Base-by-base conservation (phyloP, 2,113 vertebrate genomes). In the Girardinichthys multiradiatus region DNA sequence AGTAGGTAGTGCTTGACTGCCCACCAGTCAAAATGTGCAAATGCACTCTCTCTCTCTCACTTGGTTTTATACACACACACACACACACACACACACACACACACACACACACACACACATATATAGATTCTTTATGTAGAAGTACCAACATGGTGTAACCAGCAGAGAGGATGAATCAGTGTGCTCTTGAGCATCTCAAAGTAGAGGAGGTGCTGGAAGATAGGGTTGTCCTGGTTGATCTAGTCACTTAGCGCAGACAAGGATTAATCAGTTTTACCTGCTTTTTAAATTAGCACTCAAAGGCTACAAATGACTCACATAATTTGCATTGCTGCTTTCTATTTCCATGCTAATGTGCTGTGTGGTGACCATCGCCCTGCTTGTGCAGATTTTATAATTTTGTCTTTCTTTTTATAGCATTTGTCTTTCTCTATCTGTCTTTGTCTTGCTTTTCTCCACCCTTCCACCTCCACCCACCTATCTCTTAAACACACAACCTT, bases 301-400 rank as follows among this genome's bases (percentile, higher is more conserved):
- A 61, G 69, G 64, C 37, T 64, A 64, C 76, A 85, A 83, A 82
- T 90, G 87, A 91, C 72, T 88, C 0, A 2, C 80, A 72, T 79
- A 71, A 77, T 89, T 85, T 86, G 66, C 74, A 79, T 77, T 51
- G 10, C 48, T 72, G 70, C 76, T 81, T 72, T 74, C 64, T 77
- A 80, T 90, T 84, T 85, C 76, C 59, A 75, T 82, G 76, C 70
- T 87, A 82, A 88, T 88, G 69, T 79, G 28, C 79, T 80, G 68
- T 74, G 57, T 70, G 21, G 51, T 74, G 68, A 54, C 74, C 69
- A 74, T 48, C 74, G 79, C 31, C 64, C 77, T 60, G 72, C 75
- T 74, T 17, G 5, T 67, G 75, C 39, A 68, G 77, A 29, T 62
- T 79, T 76, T 14, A 76, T 86, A 72, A 68, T 77, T 65, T 59